phyloP scores from a whole-genome alignment of 1,140 invertebrate genomes.

The Adelges cooleyi region DNA sequence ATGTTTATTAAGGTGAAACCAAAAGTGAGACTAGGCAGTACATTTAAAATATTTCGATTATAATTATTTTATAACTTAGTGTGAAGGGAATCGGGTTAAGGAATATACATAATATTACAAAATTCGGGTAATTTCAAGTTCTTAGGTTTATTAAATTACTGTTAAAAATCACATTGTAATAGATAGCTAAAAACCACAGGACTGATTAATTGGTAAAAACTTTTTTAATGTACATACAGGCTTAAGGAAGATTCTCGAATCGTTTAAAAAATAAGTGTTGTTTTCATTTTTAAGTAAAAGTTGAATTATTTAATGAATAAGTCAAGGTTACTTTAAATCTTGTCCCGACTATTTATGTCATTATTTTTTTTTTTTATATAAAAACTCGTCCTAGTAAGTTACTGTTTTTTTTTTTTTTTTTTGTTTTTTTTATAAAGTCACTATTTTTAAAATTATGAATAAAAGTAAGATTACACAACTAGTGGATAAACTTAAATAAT shows the following conservation, averaged over 20 bases:
- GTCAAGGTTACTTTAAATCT: constrained; percentile 27
- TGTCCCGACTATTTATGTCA: constrained; percentile 15
- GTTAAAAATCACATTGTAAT: constrained; percentile 29
- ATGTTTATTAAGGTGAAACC: constrained; percentile 28
- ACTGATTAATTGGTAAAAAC: constrained; percentile 32
- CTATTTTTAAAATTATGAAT: constrained; percentile 25
- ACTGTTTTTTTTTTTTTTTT: constrained; percentile 7
- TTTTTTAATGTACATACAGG: constrained; percentile 36
- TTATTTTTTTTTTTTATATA: constrained; percentile 16
- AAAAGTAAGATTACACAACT: constrained; percentile 26
- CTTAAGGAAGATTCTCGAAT: constrained; percentile 36
- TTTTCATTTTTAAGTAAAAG: constrained; percentile 30
- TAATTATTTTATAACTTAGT: constrained; percentile 29
- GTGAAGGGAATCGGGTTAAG: constrained; percentile 23
- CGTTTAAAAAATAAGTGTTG: constrained; percentile 32
- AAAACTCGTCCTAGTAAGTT: constrained; percentile 16
- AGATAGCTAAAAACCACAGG: constrained; percentile 25
- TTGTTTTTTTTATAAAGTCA: constrained; percentile 12
- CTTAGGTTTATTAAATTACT: constrained; percentile 28
- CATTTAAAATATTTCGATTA: constrained; percentile 28
- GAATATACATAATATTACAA: constrained; percentile 26
- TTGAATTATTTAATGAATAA: constrained; percentile 29
- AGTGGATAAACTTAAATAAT: constrained; percentile 18
- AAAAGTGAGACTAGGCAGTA: constrained; percentile 29
- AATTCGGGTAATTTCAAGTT: constrained; percentile 26